Percentiles rank a stretch among this genome's conserved stretches.
phyloP scores from a whole-genome alignment of 2,797 vertebrate species.

The Pseudotriccus pelzelni region DNA sequence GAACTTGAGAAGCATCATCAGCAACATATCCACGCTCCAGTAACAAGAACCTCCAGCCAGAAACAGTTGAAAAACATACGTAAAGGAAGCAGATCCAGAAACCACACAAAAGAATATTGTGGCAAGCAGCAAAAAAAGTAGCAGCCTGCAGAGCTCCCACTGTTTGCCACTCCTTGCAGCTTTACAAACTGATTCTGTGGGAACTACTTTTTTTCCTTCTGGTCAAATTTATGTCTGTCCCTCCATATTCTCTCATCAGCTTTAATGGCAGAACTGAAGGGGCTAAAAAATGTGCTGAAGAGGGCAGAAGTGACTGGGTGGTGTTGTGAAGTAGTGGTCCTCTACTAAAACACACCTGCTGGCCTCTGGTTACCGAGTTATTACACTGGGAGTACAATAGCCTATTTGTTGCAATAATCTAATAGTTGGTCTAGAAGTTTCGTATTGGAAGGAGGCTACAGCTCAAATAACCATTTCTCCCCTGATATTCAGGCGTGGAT shows the following conservation, averaged over 20 bases:
- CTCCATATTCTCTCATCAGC: not conserved
- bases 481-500: not conserved
- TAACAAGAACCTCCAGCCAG: not conserved
- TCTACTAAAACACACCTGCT: not conserved
- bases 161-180: not conserved
- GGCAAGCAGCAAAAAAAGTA: not conserved
- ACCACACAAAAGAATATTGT: not conserved
- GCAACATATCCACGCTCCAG: not conserved
- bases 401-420: not conserved
- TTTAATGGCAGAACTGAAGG: not conserved
- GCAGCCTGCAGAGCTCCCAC: not conserved
- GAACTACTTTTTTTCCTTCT: not conserved
- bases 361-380: not conserved
- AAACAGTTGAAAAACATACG: not conserved
- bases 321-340: not conserved
- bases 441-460: not conserved
- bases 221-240: not conserved
- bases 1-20: not conserved
- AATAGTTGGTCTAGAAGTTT: not conserved
- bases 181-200: not conserved
- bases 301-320: not conserved
- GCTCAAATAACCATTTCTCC: fast-evolving
- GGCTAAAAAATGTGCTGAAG: not conserved
- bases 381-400: not conserved
- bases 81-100: not conserved